Percentiles rank a stretch among this genome's conserved stretches.
phyloP scores from a whole-genome alignment of 2,113 vertebrate genomes.

The Scortum barcoo region DNA sequence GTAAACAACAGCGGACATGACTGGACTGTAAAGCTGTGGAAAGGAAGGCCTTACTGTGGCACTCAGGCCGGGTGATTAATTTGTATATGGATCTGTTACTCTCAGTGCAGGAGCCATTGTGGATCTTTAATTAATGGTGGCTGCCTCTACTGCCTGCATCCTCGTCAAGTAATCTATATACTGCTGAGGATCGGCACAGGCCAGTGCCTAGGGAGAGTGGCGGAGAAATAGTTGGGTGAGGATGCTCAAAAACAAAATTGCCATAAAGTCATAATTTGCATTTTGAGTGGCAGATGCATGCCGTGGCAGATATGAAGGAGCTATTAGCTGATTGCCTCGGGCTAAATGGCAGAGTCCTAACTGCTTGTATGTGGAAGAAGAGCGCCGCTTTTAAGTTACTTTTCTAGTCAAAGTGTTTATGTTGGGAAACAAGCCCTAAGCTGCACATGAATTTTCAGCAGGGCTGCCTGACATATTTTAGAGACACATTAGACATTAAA shows the following conservation, averaged over 20 bases:
- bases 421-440: constrained; percentile 57
- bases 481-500: constrained; percentile 63
- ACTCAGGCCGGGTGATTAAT: constrained; percentile 80
- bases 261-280: constrained; percentile 71
- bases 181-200: constrained; percentile 50
- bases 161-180: constrained; percentile 78
- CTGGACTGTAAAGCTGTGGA: constrained; percentile 81
- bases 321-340: constrained; percentile 62
- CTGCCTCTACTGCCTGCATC: constrained; percentile 68
- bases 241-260: constrained; percentile 60
- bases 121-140: constrained; percentile 84
- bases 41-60: constrained; percentile 70
- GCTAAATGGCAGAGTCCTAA: constrained; percentile 44
- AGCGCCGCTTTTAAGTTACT: constrained; percentile 54
- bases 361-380: constrained; percentile 51
- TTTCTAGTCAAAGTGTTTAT: constrained; percentile 56
- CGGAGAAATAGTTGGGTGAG: constrained; percentile 37
- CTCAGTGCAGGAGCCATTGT: constrained; percentile 75
- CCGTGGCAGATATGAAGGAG: constrained; percentile 61
- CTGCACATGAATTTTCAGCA: constrained; percentile 59
- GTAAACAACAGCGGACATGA: constrained; percentile 85
- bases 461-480: constrained; percentile 49
- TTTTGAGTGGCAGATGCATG: constrained; percentile 75
- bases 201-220: constrained; percentile 30
- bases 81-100: constrained; percentile 83